Conservation (phyloP, 2,888 invertebrate genomes). For the Mesodorylaimus sp. region DNA sequence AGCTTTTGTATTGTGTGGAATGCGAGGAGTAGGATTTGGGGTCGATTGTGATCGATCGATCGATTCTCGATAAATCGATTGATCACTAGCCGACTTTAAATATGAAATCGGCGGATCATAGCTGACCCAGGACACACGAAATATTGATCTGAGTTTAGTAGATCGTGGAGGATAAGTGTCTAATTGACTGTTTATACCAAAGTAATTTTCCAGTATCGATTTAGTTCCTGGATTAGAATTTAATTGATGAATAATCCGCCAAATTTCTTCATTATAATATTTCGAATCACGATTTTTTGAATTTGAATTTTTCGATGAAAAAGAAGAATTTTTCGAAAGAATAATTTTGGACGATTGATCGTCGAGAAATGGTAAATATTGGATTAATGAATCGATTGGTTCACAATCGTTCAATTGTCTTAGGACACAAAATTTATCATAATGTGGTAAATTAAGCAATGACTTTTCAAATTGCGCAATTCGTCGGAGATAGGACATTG, state of each 20-base stretch:
- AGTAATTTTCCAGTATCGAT: neutral
- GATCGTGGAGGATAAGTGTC: neutral
- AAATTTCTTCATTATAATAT: neutral
- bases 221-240: neutral
- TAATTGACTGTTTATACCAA: neutral
- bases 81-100: neutral
- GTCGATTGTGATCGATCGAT: too few relatives aligned
- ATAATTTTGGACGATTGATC: too few relatives aligned
- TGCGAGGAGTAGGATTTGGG: neutral
- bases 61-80: too few relatives aligned
- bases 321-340: too few relatives aligned
- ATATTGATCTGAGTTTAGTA: neutral
- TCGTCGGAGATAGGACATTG: neutral
- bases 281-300: neutral
- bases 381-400: neutral
- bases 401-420: neutral
- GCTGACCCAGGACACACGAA: neutral
- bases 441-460: neutral
- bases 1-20: slow-evolving; percentile 9
- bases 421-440: slow-evolving; percentile 7
- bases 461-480: slow-evolving; percentile 8
- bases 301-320: neutral
- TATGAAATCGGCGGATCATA: too few relatives aligned
- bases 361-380: neutral
- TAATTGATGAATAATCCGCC: neutral